phyloP scores from a whole-genome alignment of 2,113 vertebrate species.

The Chloebia gouldiae region DNA sequence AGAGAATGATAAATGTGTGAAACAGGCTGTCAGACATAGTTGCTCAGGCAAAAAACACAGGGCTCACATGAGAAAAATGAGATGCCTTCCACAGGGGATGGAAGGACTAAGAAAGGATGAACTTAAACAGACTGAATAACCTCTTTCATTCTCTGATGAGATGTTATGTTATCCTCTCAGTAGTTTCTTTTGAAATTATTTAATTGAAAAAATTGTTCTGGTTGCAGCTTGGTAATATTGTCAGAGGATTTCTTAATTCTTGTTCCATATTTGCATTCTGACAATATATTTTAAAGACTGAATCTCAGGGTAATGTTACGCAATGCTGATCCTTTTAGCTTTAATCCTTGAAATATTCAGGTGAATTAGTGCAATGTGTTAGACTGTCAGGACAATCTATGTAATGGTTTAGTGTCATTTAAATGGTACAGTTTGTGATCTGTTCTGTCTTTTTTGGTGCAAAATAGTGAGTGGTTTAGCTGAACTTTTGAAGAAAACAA shows the following conservation, averaged over 20 bases:
- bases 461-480: neutral
- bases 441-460: neutral
- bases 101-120: constrained; percentile 20
- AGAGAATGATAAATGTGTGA: constrained; percentile 50
- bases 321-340: neutral
- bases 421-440: neutral
- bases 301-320: neutral
- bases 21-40: constrained; percentile 15
- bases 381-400: neutral
- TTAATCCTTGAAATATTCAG: neutral
- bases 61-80: constrained; percentile 41
- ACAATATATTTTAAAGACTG: neutral
- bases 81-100: neutral
- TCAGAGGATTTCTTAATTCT: neutral
- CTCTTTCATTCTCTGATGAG: neutral
- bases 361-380: neutral
- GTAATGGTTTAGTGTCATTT: neutral
- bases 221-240: neutral
- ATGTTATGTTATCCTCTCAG: constrained; percentile 1
- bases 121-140: constrained; percentile 1
- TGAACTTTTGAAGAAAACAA: neutral
- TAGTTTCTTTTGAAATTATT: neutral
- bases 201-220: constrained; percentile 41
- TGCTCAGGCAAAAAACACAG: constrained; percentile 36
- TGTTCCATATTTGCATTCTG: neutral